These are phyloP conservation scores for Eupithecia dodoneata DNA, from an alignment of 2,888 invertebrate species.

Conservation along the genomic window DNA sequence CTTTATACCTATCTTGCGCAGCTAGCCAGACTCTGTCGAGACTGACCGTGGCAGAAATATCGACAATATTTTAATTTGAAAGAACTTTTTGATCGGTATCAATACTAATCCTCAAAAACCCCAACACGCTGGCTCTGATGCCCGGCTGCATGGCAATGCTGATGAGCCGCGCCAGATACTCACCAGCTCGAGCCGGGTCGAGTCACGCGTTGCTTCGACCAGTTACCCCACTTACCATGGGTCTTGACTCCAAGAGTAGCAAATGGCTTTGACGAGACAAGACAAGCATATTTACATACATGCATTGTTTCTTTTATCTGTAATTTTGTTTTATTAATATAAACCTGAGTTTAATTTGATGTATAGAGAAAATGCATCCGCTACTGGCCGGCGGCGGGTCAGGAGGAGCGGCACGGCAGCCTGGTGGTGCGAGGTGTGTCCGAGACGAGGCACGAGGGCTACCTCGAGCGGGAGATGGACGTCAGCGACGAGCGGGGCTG, in stretches of 20 bases:
- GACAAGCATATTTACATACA: background rate
- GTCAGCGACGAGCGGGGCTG: slow-evolving; percentile 56
- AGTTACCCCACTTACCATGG: background rate
- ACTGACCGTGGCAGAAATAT: too few relatives aligned
- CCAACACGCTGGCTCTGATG: background rate
- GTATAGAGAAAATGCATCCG: slow-evolving; percentile 92
- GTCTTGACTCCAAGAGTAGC: background rate
- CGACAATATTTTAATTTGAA: too few relatives aligned
- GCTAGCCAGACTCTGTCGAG: too few relatives aligned
- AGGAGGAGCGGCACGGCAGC: slow-evolving; percentile 88
- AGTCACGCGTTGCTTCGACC: background rate
- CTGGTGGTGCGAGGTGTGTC: slow-evolving; percentile 89
- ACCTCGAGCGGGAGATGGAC: slow-evolving; percentile 92
- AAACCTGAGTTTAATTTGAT: slow-evolving; percentile 37
- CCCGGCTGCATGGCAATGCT: background rate
- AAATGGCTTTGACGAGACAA: background rate
- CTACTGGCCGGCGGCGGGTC: slow-evolving; percentile 96
- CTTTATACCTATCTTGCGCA: too few relatives aligned
- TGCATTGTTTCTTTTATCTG: background rate
- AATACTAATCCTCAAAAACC: background rate
- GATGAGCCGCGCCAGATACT: background rate
- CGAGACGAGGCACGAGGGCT: slow-evolving; percentile 92
- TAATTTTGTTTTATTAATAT: background rate
- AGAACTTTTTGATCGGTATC: background rate
- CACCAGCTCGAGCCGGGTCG: background rate